These are phyloP conservation scores for Xanthorhoe spadicearia DNA, from an alignment of 2,888 invertebrate genomes.

Conservation along the genomic window DNA sequence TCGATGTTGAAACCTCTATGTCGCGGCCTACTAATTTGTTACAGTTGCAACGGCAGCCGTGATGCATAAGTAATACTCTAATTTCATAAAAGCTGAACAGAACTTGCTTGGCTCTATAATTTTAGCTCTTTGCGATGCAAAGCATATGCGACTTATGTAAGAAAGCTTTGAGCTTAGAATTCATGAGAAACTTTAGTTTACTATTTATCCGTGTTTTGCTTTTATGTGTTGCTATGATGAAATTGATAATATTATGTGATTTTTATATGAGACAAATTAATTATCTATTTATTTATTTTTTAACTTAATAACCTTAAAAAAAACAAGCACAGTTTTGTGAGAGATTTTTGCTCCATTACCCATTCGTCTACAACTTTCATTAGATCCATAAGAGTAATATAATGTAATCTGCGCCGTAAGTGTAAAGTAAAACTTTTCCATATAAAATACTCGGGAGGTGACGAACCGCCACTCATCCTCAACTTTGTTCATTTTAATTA, in stretches of 20 bases:
- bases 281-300: too few relatives aligned
- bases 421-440: conserved; percentile 20
- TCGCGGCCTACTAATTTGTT: conserved; percentile 16
- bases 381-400: neutral
- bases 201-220: neutral
- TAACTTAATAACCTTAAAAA: too few relatives aligned
- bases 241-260: neutral
- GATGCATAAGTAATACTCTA: conserved; percentile 27
- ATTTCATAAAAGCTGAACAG: conserved; percentile 22
- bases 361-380: neutral
- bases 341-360: too few relatives aligned
- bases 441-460: conserved; percentile 21
- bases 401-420: neutral
- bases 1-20: conserved; percentile 20
- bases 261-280: too few relatives aligned
- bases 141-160: conserved; percentile 11
- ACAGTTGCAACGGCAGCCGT: conserved; percentile 24
- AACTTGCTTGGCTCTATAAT: conserved; percentile 26
- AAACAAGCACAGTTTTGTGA: too few relatives aligned
- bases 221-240: neutral
- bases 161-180: conserved; percentile 14
- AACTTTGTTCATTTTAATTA: conserved; percentile 47
- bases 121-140: conserved; percentile 25
- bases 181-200: neutral
- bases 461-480: conserved; percentile 23